Conservation (phyloP, 2,888 invertebrate genomes). For the Andrena trimmerana region DNA sequence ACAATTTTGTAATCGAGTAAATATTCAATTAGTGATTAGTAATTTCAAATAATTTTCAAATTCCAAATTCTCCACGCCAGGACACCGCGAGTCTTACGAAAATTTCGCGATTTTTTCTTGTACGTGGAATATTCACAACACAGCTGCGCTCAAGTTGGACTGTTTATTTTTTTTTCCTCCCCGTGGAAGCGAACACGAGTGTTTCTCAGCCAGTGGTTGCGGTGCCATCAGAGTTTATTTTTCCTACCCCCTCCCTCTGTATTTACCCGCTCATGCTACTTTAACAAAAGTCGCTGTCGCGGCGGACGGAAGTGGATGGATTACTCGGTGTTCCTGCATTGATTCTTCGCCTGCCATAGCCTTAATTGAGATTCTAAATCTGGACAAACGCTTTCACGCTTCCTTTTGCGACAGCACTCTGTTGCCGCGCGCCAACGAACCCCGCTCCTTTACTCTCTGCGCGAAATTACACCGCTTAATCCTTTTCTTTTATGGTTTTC, state of each 20-base stretch:
- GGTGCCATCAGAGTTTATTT: slow-evolving; percentile 23
- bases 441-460: slow-evolving; percentile 20
- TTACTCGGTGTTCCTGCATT: slow-evolving; percentile 56
- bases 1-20: too few relatives aligned
- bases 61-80: slow-evolving; percentile 5
- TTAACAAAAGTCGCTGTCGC: slow-evolving; percentile 55
- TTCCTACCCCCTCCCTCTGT: slow-evolving; percentile 1
- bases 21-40: too few relatives aligned
- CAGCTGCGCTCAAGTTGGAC: slow-evolving; percentile 7
- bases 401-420: slow-evolving; percentile 44
- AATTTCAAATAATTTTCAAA: too few relatives aligned
- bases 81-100: slow-evolving; percentile 8
- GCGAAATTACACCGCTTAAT: slow-evolving; percentile 49
- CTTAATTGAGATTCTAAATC: slow-evolving; percentile 56
- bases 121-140: slow-evolving; percentile 8
- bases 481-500: slow-evolving; percentile 52
- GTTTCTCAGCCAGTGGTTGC: slow-evolving; percentile 9
- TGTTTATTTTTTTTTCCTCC: slow-evolving; percentile 27
- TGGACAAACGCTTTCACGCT: slow-evolving; percentile 46
- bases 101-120: slow-evolving; percentile 4
- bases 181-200: slow-evolving; percentile 7
- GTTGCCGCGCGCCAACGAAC: slow-evolving; percentile 37
- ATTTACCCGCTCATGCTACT: slow-evolving; percentile 45
- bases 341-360: slow-evolving; percentile 50
- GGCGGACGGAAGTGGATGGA: slow-evolving; percentile 50